Evolutionary conservation across 2,888 invertebrate species (phyloP).

Genomic region (Pandemis corylana): DNA sequence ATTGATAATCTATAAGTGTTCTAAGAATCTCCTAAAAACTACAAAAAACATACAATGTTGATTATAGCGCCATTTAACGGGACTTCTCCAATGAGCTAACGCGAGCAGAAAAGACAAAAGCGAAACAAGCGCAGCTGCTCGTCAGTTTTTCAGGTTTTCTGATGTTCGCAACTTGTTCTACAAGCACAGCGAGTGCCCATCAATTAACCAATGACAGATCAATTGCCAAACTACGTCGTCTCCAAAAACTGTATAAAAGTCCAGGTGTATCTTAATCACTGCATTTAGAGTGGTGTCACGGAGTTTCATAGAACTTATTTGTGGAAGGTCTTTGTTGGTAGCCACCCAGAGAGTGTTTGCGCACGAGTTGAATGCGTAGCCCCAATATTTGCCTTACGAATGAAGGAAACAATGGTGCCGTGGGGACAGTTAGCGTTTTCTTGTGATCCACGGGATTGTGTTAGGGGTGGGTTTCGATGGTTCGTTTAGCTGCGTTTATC

Average conservation of each 20-base stretch:
- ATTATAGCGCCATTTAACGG: no score
- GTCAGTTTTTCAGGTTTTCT: slow-evolving; percentile 44
- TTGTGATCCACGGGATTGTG: slow-evolving; percentile 64
- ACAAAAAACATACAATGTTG: no score
- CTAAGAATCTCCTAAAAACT: no score
- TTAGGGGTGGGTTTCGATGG: slow-evolving; percentile 58
- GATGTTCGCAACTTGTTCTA: slow-evolving; percentile 64
- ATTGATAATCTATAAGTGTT: no score
- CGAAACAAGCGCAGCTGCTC: slow-evolving; percentile 15
- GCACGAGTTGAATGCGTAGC: slow-evolving; percentile 76
- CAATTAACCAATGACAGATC: slow-evolving; percentile 66
- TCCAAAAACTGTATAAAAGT: slow-evolving; percentile 73
- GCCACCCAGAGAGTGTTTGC: slow-evolving; percentile 83
- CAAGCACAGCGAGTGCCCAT: slow-evolving; percentile 65
- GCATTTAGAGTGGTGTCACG: slow-evolving; percentile 82
- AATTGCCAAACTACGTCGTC: slow-evolving; percentile 69
- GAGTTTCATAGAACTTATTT: slow-evolving; percentile 57
- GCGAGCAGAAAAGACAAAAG: not conserved
- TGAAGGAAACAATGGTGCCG: slow-evolving; percentile 79
- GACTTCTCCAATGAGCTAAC: no score
- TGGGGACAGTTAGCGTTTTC: slow-evolving; percentile 78
- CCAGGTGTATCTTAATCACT: slow-evolving; percentile 82
- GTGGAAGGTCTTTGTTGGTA: slow-evolving; percentile 72
- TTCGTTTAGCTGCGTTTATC: not conserved
- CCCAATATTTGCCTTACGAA: slow-evolving; percentile 82